These are phyloP conservation scores for Gari tellinella DNA, from an alignment of 2,888 invertebrate species.

Conservation along the genomic window DNA sequence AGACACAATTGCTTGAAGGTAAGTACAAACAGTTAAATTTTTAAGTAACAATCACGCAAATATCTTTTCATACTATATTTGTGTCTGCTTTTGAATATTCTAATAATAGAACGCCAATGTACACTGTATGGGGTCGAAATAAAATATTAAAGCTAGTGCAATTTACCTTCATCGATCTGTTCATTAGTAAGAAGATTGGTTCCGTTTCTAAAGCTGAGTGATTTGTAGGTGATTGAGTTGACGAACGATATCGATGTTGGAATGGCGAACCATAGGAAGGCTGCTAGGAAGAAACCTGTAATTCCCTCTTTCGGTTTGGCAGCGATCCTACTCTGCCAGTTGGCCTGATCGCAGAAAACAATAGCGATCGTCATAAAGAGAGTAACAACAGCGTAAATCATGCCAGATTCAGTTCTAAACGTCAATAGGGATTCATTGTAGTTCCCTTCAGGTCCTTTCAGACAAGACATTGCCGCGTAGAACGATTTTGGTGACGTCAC, in stretches of 20 bases:
- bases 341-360: conserved; percentile 77
- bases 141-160: too few relatives aligned
- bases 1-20: too few relatives aligned
- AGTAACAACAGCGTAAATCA: conserved; percentile 71
- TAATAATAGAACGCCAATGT: too few relatives aligned
- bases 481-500: conserved; percentile 58
- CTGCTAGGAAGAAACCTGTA: conserved; percentile 78
- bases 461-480: conserved; percentile 66
- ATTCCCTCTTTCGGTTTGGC: conserved; percentile 80
- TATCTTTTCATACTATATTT: too few relatives aligned
- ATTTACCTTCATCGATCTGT: conserved; percentile 58
- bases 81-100: too few relatives aligned
- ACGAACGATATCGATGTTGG: conserved; percentile 77
- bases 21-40: too few relatives aligned
- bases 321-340: conserved; percentile 82
- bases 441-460: conserved; percentile 37
- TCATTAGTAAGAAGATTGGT: conserved; percentile 56
- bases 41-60: too few relatives aligned
- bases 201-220: conserved; percentile 64
- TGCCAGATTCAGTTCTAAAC: conserved; percentile 70
- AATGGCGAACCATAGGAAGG: conserved; percentile 81
- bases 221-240: conserved; percentile 70
- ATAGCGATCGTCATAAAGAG: conserved; percentile 66
- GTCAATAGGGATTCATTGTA: conserved; percentile 68
- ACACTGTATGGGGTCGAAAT: too few relatives aligned